phyloP scores from a whole-genome alignment of 1,140 invertebrate genomes.

The Bombyx mandarina region DNA sequence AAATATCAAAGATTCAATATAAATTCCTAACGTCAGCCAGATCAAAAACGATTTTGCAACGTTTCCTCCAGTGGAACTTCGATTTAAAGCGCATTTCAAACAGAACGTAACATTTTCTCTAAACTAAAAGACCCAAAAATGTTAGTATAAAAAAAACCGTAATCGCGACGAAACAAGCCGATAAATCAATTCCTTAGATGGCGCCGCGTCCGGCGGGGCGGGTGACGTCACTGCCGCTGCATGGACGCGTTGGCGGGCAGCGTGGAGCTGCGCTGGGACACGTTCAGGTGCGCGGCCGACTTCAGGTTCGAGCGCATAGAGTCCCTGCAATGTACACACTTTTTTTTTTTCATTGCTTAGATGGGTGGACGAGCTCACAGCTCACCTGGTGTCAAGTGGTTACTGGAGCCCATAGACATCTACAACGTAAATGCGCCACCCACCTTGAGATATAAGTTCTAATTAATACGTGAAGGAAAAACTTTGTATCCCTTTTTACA shows the following conservation, averaged over 20 bases:
- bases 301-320: conserved; percentile 82
- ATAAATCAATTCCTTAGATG: neutral
- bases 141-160: conserved; percentile 2
- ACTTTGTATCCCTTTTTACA: no score
- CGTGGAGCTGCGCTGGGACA: conserved; percentile 79
- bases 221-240: conserved; percentile 38
- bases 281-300: conserved; percentile 77
- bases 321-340: conserved; percentile 69
- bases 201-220: neutral
- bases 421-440: no score
- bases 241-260: conserved; percentile 73
- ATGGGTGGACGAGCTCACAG: no score
- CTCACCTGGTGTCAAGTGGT: no score
- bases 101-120: neutral
- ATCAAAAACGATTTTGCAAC: conserved; percentile 6
- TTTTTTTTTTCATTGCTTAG: no score
- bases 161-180: neutral
- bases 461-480: no score
- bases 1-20: neutral
- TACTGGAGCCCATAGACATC: no score
- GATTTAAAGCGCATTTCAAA: no score
- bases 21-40: conserved; percentile 10
- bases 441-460: no score
- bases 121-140: neutral
- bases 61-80: no score